Percentiles rank a stretch among this genome's conserved stretches.
Evolutionary conservation across 2,113 vertebrate species (phyloP).

Genomic region (Rhinolophus ferrumequinum): DNA sequence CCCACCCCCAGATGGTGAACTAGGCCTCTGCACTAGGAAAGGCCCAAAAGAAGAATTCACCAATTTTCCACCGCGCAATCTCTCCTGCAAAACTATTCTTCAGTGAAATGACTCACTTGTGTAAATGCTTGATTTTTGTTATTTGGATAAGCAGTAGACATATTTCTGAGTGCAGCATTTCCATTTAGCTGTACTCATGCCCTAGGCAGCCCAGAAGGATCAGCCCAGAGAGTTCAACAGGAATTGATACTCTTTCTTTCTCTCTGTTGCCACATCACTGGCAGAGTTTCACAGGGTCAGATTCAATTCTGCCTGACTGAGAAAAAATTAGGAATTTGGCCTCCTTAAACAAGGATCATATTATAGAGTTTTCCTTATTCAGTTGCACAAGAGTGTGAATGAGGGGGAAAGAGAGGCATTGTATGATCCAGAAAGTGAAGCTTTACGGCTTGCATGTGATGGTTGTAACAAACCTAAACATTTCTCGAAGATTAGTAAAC

Average conservation of each 20-base stretch:
- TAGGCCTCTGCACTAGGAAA: background rate
- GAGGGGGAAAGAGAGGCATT: background rate
- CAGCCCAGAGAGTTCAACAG: background rate
- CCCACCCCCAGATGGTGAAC: background rate
- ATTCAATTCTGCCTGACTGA: background rate
- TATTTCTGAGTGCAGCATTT: background rate
- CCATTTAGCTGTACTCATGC: background rate
- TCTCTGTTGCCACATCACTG: background rate
- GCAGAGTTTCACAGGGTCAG: background rate
- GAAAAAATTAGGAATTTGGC: background rate
- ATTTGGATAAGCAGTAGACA: background rate
- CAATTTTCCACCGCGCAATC: background rate
- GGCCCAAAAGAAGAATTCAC: background rate
- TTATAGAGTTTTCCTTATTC: background rate
- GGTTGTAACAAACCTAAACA: conserved; percentile 21
- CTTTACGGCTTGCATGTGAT: background rate
- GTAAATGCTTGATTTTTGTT: background rate
- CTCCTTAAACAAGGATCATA: background rate
- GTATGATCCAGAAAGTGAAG: background rate
- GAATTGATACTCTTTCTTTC: background rate
- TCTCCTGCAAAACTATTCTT: conserved; percentile 19
- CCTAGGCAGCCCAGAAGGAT: background rate
- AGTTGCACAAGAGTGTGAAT: background rate
- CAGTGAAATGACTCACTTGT: background rate
- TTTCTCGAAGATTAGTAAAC: conserved; percentile 7